Evolutionary conservation across 2,888 invertebrate species (phyloP).

Genomic region (Acleris holmiana): DNA sequence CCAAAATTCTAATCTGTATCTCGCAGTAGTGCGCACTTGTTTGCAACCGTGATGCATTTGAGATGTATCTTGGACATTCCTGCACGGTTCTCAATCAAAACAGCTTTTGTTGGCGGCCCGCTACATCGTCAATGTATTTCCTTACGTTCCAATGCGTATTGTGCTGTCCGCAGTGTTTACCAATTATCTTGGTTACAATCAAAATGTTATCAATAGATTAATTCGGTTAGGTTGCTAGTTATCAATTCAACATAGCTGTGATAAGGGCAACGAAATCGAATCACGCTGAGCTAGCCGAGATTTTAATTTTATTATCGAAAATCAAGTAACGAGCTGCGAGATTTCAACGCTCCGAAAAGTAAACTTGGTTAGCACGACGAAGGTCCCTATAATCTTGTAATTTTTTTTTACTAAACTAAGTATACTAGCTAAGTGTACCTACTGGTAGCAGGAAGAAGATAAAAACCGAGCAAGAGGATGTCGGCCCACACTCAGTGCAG

Average conservation of each 20-base stretch:
- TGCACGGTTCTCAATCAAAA: conserved; percentile 62
- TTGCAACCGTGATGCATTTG: conserved; percentile 22
- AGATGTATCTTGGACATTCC: conserved; percentile 60
- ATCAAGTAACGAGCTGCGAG: background rate
- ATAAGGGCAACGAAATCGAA: conserved; percentile 42
- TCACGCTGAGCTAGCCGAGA: conserved; percentile 5
- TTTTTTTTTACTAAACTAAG: too few relatives aligned
- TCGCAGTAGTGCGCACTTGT: conserved; percentile 19
- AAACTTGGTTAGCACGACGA: too few relatives aligned
- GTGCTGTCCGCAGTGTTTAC: conserved; percentile 72
- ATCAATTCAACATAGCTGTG: conserved; percentile 44
- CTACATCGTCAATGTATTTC: conserved; percentile 56
- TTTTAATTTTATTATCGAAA: conserved; percentile 6
- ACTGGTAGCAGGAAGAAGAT: too few relatives aligned
- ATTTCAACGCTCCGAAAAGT: too few relatives aligned
- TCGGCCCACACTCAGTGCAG: too few relatives aligned
- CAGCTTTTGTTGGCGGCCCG: conserved; percentile 72
- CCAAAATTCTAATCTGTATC: background rate
- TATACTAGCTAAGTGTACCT: too few relatives aligned
- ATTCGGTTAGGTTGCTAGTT: conserved; percentile 35
- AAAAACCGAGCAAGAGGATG: too few relatives aligned
- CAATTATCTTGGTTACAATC: conserved; percentile 74
- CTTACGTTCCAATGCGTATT: conserved; percentile 59
- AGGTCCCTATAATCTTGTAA: too few relatives aligned
- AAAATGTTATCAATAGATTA: conserved; percentile 65